These are phyloP conservation scores for Dryomyza anilis DNA, from an alignment of 2,888 invertebrate genomes.

Conservation along the genomic window DNA sequence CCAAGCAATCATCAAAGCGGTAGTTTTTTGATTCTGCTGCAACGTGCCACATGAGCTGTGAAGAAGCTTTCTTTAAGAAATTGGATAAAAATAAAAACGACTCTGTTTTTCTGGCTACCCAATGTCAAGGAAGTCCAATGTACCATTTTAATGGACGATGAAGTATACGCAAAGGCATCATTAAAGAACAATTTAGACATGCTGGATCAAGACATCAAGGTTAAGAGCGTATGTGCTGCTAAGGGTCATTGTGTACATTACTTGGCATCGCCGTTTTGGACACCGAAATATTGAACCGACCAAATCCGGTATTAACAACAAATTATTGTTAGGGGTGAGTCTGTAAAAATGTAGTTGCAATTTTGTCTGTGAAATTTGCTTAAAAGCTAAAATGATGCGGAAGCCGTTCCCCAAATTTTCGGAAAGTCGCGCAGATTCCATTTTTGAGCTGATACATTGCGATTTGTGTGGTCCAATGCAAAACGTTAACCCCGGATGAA, in stretches of 20 bases:
- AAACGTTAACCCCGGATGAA: background rate
- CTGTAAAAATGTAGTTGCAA: too few species aligned
- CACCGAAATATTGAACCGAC: background rate
- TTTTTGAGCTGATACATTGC: background rate
- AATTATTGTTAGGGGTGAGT: background rate
- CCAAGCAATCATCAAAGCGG: background rate
- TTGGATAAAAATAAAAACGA: too few species aligned
- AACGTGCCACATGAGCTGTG: too few species aligned
- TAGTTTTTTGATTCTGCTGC: background rate
- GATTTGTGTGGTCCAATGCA: too few species aligned
- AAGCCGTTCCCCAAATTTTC: background rate
- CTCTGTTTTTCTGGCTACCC: too few species aligned
- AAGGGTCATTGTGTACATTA: background rate
- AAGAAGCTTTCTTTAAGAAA: too few species aligned
- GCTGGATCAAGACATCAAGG: background rate
- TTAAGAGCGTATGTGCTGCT: background rate
- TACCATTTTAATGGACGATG: too few species aligned
- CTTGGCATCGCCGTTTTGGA: background rate
- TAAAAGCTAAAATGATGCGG: background rate
- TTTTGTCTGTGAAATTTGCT: too few species aligned
- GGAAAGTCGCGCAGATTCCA: background rate
- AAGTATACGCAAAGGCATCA: background rate
- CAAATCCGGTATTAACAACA: background rate
- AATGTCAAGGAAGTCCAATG: too few species aligned
- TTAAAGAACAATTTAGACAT: background rate